Evolutionary conservation across 2,113 vertebrate species (phyloP).

Genomic region (Xiphias gladius): DNA sequence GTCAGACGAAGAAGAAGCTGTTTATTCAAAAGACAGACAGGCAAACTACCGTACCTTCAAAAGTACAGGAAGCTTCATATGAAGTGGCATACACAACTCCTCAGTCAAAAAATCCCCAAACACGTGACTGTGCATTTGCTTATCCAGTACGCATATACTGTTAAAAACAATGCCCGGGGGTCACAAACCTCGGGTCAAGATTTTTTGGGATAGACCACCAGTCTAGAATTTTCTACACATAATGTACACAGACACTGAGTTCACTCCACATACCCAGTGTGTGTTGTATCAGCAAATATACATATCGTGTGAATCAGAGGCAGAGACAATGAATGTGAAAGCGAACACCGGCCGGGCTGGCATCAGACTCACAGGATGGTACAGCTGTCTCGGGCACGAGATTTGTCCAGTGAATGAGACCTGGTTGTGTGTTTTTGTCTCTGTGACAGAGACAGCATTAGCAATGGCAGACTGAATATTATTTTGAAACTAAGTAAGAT

Average conservation of each 20-base stretch:
- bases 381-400: constrained; percentile 55
- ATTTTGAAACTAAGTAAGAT: constrained; percentile 6
- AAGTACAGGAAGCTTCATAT: constrained; percentile 31
- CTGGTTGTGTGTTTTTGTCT: constrained; percentile 9
- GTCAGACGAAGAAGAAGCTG: background rate
- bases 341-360: constrained; percentile 35
- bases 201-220: background rate
- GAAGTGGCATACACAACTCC: constrained; percentile 3
- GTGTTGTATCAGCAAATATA: background rate
- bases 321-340: constrained; percentile 19
- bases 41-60: background rate
- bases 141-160: background rate
- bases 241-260: background rate
- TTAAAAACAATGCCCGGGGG: background rate
- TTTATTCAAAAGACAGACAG: background rate
- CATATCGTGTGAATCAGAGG: constrained; percentile 2
- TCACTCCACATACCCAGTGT: background rate
- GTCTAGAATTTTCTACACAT: background rate
- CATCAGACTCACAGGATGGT: constrained; percentile 46
- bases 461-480: background rate
- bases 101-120: constrained; percentile 14
- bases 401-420: constrained; percentile 43
- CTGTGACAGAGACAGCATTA: background rate
- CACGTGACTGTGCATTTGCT: constrained; percentile 1
- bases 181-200: background rate